A percentile compares a stretch with the other conserved stretches of the same genome.
These are phyloP conservation scores for Aphaenogaster ashmeadi DNA, from an alignment of 1,140 invertebrate genomes.

Conservation along the genomic window DNA sequence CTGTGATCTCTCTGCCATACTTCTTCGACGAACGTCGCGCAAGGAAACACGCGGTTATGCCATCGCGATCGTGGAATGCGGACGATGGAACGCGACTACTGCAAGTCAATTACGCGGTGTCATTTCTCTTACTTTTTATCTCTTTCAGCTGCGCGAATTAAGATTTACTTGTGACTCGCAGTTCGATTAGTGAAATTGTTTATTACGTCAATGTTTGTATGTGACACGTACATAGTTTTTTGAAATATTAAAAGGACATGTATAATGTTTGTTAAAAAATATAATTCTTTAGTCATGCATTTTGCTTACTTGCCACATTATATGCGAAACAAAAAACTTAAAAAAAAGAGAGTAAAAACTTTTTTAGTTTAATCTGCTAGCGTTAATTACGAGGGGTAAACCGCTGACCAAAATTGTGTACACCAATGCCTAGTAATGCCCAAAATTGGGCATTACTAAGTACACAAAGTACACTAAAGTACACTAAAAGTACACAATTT, in stretches of 20 bases:
- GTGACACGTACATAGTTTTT: background rate
- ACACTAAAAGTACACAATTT: no score
- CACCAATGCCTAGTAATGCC: no score
- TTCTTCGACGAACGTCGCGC: conserved; percentile 1
- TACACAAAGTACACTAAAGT: no score
- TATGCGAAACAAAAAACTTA: background rate
- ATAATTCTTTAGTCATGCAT: background rate
- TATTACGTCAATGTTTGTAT: background rate
- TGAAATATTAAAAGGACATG: background rate
- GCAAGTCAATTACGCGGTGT: conserved; percentile 10
- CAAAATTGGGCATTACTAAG: no score
- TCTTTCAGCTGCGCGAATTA: background rate
- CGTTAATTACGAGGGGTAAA: no score
- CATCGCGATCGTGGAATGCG: conserved; percentile 54
- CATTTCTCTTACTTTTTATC: conserved; percentile 1
- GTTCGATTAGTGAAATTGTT: background rate
- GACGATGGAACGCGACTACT: conserved; percentile 44
- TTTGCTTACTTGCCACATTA: background rate
- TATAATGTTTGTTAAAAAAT: background rate
- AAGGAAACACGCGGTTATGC: conserved; percentile 43
- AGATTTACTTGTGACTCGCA: background rate
- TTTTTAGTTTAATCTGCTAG: background rate
- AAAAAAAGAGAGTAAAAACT: background rate
- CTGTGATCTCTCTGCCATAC: conserved; percentile 31
- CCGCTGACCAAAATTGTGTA: no score